Conservation (phyloP, 1,140 invertebrate genomes). For the Vanessa atalanta region DNA sequence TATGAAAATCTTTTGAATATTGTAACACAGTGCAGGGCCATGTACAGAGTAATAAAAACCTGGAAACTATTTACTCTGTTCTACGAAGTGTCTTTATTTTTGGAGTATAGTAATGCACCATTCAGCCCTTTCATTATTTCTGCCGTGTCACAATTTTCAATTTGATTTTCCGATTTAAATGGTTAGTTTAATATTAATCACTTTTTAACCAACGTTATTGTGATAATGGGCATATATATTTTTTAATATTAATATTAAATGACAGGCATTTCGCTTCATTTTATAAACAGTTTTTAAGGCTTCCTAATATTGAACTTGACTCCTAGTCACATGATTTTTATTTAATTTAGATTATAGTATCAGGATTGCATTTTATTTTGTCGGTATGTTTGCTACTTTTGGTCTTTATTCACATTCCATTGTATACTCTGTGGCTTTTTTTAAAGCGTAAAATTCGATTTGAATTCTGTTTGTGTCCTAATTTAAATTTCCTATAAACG, state of each 20-base stretch:
- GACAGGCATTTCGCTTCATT: slow-evolving; percentile 20
- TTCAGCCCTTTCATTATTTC: no score
- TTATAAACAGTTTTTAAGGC: slow-evolving; percentile 15
- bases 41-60: no score
- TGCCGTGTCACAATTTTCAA: not conserved
- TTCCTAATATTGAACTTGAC: slow-evolving; percentile 10
- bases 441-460: not conserved
- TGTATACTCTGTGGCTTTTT: not conserved
- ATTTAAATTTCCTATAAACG: slow-evolving; percentile 12
- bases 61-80: no score
- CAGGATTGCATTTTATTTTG: no score
- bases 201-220: slow-evolving; percentile 15
- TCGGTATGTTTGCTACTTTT: not conserved
- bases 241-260: slow-evolving; percentile 7
- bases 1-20: no score
- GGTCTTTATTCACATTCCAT: slow-evolving; percentile 3
- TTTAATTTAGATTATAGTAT: not conserved
- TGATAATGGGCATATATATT: slow-evolving; percentile 10
- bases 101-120: no score
- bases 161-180: not conserved
- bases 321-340: slow-evolving; percentile 11
- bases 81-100: no score
- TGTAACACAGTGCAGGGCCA: no score
- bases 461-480: not conserved
- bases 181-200: slow-evolving; percentile 1